A percentile compares a stretch with the other conserved stretches of the same genome.
phyloP scores from a whole-genome alignment of 2,888 invertebrate species.

The Brachyopa scutellaris region DNA sequence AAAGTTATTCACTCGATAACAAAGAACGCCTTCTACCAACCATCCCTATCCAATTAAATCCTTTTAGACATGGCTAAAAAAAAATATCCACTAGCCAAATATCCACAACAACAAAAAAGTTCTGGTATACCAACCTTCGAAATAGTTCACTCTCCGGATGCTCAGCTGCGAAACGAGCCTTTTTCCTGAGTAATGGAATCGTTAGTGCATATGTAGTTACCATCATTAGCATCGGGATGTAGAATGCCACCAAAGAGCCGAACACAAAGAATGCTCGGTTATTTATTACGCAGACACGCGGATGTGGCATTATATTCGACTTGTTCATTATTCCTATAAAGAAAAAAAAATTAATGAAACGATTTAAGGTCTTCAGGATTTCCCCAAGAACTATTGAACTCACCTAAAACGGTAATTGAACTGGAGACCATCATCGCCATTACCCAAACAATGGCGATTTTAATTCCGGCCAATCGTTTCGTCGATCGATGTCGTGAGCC shows the following conservation, averaged over 20 bases:
- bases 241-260: slow-evolving; percentile 96
- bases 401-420: slow-evolving; percentile 92
- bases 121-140: slow-evolving; percentile 80
- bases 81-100: no score
- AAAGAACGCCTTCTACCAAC: neutral
- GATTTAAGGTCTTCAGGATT: neutral
- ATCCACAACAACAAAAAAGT: no score
- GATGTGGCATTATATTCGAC: slow-evolving; percentile 91
- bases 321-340: slow-evolving; percentile 88
- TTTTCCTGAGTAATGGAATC: slow-evolving; percentile 91
- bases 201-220: slow-evolving; percentile 95
- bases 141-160: slow-evolving; percentile 85
- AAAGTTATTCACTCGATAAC: neutral
- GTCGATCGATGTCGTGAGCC: slow-evolving; percentile 93
- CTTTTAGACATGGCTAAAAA: no score
- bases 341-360: slow-evolving; percentile 16
- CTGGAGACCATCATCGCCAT: slow-evolving; percentile 94
- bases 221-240: slow-evolving; percentile 98
- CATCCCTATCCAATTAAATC: no score
- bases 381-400: no score
- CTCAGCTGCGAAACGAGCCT: slow-evolving; percentile 88
- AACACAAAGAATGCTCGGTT: slow-evolving; percentile 93
- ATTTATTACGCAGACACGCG: slow-evolving; percentile 90
- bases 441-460: slow-evolving; percentile 96
- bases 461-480: slow-evolving; percentile 90